These are phyloP conservation scores for Melanotus villosus DNA, from an alignment of 2,888 invertebrate genomes.

Conservation along the genomic window DNA sequence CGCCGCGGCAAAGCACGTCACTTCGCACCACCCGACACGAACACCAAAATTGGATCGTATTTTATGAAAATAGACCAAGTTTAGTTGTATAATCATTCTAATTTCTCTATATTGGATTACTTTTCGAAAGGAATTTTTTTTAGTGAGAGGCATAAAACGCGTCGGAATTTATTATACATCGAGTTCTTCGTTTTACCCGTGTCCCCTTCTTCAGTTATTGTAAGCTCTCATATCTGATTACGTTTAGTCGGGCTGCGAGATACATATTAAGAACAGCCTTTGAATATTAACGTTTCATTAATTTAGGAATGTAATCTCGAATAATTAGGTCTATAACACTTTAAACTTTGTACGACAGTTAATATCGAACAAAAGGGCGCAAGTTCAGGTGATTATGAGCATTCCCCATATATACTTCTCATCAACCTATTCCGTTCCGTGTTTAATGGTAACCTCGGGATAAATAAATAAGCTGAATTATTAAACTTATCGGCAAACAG, in stretches of 20 bases:
- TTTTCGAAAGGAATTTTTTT: conserved; percentile 28
- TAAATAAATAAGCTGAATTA: neutral
- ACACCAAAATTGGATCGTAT: conserved; percentile 52
- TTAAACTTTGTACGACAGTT: conserved; percentile 40
- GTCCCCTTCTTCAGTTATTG: conserved; percentile 19
- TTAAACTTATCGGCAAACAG: neutral
- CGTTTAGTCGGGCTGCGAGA: conserved; percentile 28
- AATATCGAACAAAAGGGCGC: conserved; percentile 36
- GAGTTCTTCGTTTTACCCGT: too few relatives aligned
- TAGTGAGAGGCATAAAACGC: too few relatives aligned
- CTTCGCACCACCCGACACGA: conserved; percentile 49
- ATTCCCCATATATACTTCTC: neutral
- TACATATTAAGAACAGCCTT: conserved; percentile 41
- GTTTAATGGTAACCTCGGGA: neutral
- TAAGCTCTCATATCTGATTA: conserved; percentile 38
- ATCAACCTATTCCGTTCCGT: neutral
- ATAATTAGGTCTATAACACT: conserved; percentile 46
- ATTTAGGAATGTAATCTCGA: conserved; percentile 50
- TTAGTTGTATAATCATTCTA: conserved; percentile 43
- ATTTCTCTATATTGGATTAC: conserved; percentile 20
- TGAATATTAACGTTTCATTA: conserved; percentile 49
- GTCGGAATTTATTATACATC: too few relatives aligned
- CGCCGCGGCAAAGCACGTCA: conserved; percentile 49
- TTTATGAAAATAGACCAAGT: conserved; percentile 47
- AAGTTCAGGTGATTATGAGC: conserved; percentile 15